Evolutionary conservation across 2,888 invertebrate species (phyloP), one percentile per base, ranked within the genome.

Genomic region (Coecobrya sp.): DNA sequence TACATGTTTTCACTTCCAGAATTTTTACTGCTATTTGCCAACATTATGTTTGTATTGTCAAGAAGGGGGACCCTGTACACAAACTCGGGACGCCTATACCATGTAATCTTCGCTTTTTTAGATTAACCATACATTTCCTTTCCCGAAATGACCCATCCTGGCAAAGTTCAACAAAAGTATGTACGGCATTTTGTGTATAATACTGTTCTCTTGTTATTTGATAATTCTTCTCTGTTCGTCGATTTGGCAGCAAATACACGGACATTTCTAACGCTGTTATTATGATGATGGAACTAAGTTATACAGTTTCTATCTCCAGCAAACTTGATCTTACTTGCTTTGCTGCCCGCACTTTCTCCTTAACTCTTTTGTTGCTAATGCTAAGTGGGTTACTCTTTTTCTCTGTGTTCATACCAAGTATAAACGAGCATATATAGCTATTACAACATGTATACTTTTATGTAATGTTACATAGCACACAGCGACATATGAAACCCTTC

Each of bases 231-330:
- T 36, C 2, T 36, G 70, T 70, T 45, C 30, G n/a, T 8, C 86
- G 49, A 86, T 86, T 86, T 86, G 86, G 86, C 86, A 86, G 65
- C 65, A 62, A n/a, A n/a, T 86, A 52, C 62, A 49, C n/a, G 36
- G n/a, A 70, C 27, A 68, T 70, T 86, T 70, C 8, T 65, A 59
- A 82, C 55, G 22, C 62, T 27, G 65, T 65, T 59, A 59, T 81
- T 42, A 79, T 79, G 22, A 70, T 49, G 49, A 79, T 52, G 79
- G 49, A 79, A 36, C 30, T 36, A n/a, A n/a, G n/a, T n/a, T n/a
- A 36, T 70, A 70, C 70, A 16, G n/a, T 70, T 70, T 70, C 70
- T 36, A 13, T 70, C 36, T 70, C 19, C 16, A 36, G 70, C 70
- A 65, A 65, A 65, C 65, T 65, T 11, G 25, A 27, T 65, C 65